A percentile compares a stretch with the other conserved stretches of the same genome.
Conservation (phyloP, 2,113 vertebrate genomes). For the Plotosus lineatus region DNA sequence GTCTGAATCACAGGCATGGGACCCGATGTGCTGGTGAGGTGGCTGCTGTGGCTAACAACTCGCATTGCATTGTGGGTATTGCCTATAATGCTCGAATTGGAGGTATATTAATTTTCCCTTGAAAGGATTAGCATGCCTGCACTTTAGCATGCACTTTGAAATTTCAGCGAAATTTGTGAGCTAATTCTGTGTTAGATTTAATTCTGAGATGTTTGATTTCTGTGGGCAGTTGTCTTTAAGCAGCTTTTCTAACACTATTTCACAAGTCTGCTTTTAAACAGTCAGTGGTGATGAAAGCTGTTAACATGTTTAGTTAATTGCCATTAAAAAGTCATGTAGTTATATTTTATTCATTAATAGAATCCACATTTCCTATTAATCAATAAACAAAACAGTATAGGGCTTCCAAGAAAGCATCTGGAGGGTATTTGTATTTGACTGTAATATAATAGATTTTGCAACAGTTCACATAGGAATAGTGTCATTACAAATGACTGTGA, state of each 20-base stretch:
- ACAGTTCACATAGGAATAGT: not conserved
- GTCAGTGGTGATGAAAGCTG: not conserved
- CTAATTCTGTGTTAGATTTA: not conserved
- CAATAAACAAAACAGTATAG: not conserved
- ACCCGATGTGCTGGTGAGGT: slow-evolving; percentile 92
- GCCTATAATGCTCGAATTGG: slow-evolving; percentile 90
- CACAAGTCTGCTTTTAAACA: not conserved
- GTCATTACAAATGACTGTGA: not conserved
- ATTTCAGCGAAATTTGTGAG: not conserved
- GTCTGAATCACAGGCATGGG: slow-evolving; percentile 76
- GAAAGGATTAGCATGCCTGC: not conserved
- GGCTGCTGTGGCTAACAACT: slow-evolving; percentile 88
- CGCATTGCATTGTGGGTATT: slow-evolving; percentile 87
- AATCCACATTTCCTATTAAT: not conserved
- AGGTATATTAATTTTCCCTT: slow-evolving; percentile 72
- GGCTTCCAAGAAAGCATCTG: not conserved
- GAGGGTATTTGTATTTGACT: not conserved
- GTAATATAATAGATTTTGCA: no score
- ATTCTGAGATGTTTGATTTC: not conserved
- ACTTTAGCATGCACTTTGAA: not conserved
- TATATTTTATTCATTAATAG: not conserved
- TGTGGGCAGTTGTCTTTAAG: not conserved
- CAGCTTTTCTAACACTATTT: not conserved
- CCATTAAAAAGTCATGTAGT: not conserved
- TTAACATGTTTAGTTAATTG: not conserved